Evolutionary conservation across 2,888 invertebrate genomes (phyloP), one percentile per base, ranked within the genome.

Genomic region (Itoplectis maculator): DNA sequence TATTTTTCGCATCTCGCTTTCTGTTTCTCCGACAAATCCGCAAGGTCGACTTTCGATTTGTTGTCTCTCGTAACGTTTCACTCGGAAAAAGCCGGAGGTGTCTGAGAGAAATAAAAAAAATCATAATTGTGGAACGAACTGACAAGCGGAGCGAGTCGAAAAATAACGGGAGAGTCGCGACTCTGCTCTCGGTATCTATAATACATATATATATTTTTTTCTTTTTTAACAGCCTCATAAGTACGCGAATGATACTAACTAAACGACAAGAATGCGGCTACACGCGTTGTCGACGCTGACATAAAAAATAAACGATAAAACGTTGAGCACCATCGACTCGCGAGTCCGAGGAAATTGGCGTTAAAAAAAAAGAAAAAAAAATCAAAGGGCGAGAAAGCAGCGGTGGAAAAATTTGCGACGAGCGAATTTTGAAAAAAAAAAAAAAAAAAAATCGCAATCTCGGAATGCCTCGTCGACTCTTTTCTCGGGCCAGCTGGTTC

Each of bases 181-280:
- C 15, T 61, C 18, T 8, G 59, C 45, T 74, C 59, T 49, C 61
- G 37, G 23, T 6, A 63, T 69, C 68, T 68, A 75, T 51, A 3
- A 29, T 29, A 29, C 5, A 5, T 29, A 29, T 29, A 29, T 29
- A 5, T 5, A 5, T 2, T 29, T 29, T 29, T 29, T n/a, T n/a
- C n/a, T 35, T 54, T 59, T 61, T 37, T 13, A 76, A 59, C 56
- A 76, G 75, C 37, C 72, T 86, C 79, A 72, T 87, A 88, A 88
- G 87, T 88, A 87, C 86, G 85, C 81, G 87, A 85, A 86, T 86
- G 79, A 85, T 78, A 61, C 85, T 87, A 86, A 79, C 40, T 77
- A 77, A 72, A 61, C 49, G 59, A 72, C 51, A 65, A 72, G 23
- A 69, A 66, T 54, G 56, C 9, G 66, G 45, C 61, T 80, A 65